Conservation (phyloP, 2,797 vertebrate genomes). For the Pteronotus mesoamericanus region DNA sequence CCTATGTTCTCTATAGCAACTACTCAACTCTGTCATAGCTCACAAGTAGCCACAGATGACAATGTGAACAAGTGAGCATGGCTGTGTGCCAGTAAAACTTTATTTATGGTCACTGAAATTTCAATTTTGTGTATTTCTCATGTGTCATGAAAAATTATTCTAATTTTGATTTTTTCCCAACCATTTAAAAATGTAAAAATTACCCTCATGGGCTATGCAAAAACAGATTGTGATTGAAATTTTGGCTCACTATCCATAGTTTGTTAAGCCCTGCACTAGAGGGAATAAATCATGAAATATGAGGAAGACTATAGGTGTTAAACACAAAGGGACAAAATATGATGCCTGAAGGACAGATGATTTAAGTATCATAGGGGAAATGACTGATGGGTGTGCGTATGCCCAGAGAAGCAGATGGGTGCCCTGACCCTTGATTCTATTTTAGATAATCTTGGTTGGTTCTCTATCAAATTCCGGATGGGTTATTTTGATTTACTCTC, state of each 20-base stretch:
- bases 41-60: background rate
- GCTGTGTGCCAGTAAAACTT: background rate
- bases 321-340: background rate
- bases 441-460: background rate
- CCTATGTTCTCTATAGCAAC: background rate
- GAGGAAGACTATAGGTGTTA: background rate
- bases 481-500: constrained; percentile 46
- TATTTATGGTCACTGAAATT: constrained; percentile 11
- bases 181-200: constrained; percentile 38
- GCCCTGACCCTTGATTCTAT: background rate
- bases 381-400: background rate
- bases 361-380: background rate
- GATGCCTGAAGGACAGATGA: background rate
- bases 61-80: background rate
- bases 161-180: background rate
- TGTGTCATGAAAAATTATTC: background rate
- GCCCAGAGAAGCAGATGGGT: background rate
- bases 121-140: constrained; percentile 25
- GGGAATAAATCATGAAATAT: background rate
- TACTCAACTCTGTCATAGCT: background rate
- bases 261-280: background rate
- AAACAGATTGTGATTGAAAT: background rate
- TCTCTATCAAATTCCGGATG: constrained; percentile 47
- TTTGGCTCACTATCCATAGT: background rate
- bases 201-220: background rate